These are phyloP conservation scores for Drosophila parthenogenetica DNA, from an alignment of 2,888 invertebrate species.

Conservation along the genomic window DNA sequence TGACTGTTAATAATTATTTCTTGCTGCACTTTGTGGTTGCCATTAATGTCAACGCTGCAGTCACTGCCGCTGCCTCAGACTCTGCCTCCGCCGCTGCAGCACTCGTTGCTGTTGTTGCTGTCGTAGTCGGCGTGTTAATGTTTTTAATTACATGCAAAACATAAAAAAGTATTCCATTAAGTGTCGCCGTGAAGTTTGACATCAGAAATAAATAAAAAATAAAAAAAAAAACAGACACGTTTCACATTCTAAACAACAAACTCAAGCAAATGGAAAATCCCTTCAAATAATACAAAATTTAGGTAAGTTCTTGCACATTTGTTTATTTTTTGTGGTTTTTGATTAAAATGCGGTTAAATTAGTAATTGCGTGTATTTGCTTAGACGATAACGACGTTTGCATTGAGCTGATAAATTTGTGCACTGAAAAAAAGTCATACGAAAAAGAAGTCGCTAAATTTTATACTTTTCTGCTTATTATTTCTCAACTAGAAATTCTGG, in stretches of 20 bases:
- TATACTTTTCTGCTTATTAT: too few relatives aligned
- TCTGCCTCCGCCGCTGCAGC: conserved; percentile 1
- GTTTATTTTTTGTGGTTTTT: conserved; percentile 2
- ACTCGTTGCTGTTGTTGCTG: conserved; percentile 22
- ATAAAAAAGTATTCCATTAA: conserved; percentile 64
- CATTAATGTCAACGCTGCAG: conserved; percentile 73
- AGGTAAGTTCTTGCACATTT: conserved; percentile 29
- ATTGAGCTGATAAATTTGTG: conserved; percentile 31
- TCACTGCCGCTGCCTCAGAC: conserved; percentile 7
- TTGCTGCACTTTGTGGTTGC: conserved; percentile 65
- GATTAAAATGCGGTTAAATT: conserved; percentile 20
- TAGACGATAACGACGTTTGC: conserved; percentile 26
- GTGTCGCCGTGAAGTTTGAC: conserved; percentile 77
- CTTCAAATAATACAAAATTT: conserved; percentile 16
- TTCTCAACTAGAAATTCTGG: too few relatives aligned
- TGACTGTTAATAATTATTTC: conserved; percentile 37
- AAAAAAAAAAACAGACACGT: conserved; percentile 3
- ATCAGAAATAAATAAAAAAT: conserved; percentile 64
- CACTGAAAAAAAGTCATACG: too few relatives aligned
- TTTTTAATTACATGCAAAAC: conserved; percentile 70
- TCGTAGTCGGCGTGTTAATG: conserved; percentile 55
- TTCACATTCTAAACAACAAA: conserved; percentile 8
- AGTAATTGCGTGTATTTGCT: conserved; percentile 9
- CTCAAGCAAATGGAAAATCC: conserved; percentile 1
- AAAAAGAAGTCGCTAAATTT: too few relatives aligned